Percentiles rank a stretch among this genome's conserved stretches.
phyloP scores from a whole-genome alignment of 2,888 invertebrate genomes.

The Plagodis pulveraria region DNA sequence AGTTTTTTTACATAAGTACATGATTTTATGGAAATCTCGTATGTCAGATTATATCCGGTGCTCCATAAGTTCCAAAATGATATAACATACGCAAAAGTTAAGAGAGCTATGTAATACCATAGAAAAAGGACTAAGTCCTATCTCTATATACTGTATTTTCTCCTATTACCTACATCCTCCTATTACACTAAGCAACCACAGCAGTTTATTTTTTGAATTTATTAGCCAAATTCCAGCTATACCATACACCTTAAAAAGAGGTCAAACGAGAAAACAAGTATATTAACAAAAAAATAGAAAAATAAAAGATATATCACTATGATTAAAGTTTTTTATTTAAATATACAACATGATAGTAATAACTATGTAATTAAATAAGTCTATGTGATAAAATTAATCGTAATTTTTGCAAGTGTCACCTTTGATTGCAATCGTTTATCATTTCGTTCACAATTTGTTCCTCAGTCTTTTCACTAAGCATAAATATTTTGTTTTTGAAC shows the following conservation, averaged over 20 bases:
- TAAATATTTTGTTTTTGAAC: constrained; percentile 41
- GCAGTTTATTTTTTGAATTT: too few relatives aligned
- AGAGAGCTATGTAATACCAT: too few relatives aligned
- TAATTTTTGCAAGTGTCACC: constrained; percentile 62
- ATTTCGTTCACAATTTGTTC: constrained; percentile 59
- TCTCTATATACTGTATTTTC: too few relatives aligned
- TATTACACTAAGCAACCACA: too few relatives aligned
- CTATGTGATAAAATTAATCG: constrained; percentile 75
- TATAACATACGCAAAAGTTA: too few relatives aligned
- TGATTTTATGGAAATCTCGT: too few relatives aligned
- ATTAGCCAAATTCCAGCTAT: too few relatives aligned
- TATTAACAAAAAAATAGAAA: not conserved
- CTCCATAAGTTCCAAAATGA: too few relatives aligned
- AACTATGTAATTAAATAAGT: constrained; percentile 74
- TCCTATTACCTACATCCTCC: too few relatives aligned
- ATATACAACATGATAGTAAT: constrained; percentile 81
- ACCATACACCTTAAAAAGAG: not conserved
- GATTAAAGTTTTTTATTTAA: constrained; percentile 76
- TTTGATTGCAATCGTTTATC: constrained; percentile 48
- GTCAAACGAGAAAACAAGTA: not conserved
- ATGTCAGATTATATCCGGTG: too few relatives aligned
- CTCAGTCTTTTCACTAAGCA: constrained; percentile 69
- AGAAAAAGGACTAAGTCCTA: too few relatives aligned
- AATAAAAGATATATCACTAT: constrained; percentile 37
- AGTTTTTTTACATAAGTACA: too few relatives aligned